Evolutionary conservation across 2,888 invertebrate species (phyloP), one percentile per base, ranked within the genome.

Genomic region (Calliphora vomitoria): DNA sequence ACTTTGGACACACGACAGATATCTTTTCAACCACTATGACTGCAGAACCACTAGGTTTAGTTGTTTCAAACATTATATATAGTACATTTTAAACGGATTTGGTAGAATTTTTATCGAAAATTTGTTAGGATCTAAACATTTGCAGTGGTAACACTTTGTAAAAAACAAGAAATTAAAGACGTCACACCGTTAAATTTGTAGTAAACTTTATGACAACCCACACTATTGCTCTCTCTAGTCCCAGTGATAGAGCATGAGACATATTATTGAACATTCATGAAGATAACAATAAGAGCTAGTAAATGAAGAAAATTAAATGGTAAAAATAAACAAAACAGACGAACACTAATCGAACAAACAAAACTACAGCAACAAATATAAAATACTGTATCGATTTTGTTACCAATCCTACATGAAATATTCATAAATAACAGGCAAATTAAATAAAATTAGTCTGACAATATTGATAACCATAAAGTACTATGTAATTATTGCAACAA

Each of bases 361-460:
- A 64, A 25, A 64, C 8, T 11, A 38, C 55, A 55, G 8, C 55
- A 55, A 18, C 20, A 55, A 55, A 15, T 47, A 60, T 31, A 4
- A 11, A 5, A 60, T 10, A 44, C 11, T 64, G 38, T 18, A 64
- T 64, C 38, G 64, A 64, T 64, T 64, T 64, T 64, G 18, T 10
- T 38, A 64, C 2, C 8, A 60, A 60, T 35, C 31, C 8, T 15
- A 35, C 2, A 60, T 31, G 0, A 60, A 15, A 35, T 60, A n/a
- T 60, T 55, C 60, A 60, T n/a, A 31, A 31, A 31, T 55, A 20
- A 20, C 20, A 55, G 3, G 10, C 55, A 55, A 55, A 55, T 55
- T 20, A 55, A 55, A 55, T 20, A 18, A 55, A 20, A 55, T 55
- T 55, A 20, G 8, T 55, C 20, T 55, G 10, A 55, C 8, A 55